Base-by-base conservation (phyloP, 2,113 vertebrate genomes). In the Equus quagga region DNA sequence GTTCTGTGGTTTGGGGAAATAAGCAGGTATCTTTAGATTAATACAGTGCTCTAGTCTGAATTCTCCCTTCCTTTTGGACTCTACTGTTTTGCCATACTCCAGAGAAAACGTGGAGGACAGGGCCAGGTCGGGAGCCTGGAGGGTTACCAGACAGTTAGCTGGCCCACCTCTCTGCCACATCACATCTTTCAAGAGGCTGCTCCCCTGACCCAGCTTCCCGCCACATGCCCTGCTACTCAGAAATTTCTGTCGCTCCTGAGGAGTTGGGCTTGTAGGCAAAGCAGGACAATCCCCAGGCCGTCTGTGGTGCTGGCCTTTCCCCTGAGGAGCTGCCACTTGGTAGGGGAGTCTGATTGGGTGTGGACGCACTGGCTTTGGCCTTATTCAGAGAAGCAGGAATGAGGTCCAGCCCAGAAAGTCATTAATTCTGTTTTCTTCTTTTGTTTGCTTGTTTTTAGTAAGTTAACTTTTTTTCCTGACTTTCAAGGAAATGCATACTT, bases 381-480 rank as follows among this genome's bases (percentile, higher is more conserved):
- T 85, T 36, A 28, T 14, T 84, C 51, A 65, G 36, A 79, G 28
- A 86, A 86, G 28, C 60, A 72, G 62, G 33, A 80, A 75, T 46
- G 54, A 81, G 14, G 26, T 6, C 1, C 9, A 49, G 8, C n/a
- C 64, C 46, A 88, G 11, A 67, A 73, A 80, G 41, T 92, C 24
- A 83, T 4, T 36, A 79, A 44, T 78, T 70, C 44, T 51, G 23
- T 18, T 51, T 54, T 73, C 41, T 70, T 49, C 3, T 83, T 85
- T 91, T 84, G 24, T 96, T 91, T 87, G 19, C 46, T 91, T 95
- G 36, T 54, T 69, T 70, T 94, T 49, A 69, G n/a, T 79, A 87
- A 51, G 24, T 90, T 72, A 83, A 41, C 73, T 65, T 46, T 28
- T 75, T n/a, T 24, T 9, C 13, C 18, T 24, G 5, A 24, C 69